Conservation (phyloP, 2,888 invertebrate genomes). For the Drosophila greeni region DNA sequence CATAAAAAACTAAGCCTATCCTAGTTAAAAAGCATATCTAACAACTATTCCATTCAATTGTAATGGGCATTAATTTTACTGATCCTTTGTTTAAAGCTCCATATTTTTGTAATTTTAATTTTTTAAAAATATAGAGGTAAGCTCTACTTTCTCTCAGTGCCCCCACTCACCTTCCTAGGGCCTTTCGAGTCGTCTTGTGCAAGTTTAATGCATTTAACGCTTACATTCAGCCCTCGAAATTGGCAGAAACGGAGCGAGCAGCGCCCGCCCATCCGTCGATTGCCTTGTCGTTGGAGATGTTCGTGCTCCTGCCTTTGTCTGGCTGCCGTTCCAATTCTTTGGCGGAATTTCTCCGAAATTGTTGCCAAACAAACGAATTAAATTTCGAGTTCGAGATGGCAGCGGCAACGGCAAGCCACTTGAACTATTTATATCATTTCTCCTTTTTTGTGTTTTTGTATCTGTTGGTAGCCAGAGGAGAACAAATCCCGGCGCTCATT, state of each 20-base stretch:
- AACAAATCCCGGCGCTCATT: slow-evolving; percentile 50
- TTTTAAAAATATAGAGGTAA: not conserved
- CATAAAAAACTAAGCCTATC: too few species aligned
- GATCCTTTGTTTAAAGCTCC: too few species aligned
- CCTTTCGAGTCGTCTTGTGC: slow-evolving; percentile 47
- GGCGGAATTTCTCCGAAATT: slow-evolving; percentile 52
- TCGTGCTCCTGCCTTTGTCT: slow-evolving; percentile 36
- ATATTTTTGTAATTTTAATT: too few species aligned
- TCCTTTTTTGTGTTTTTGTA: not conserved
- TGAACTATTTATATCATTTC: slow-evolving; percentile 38
- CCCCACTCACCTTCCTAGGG: slow-evolving; percentile 19
- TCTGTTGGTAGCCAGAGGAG: slow-evolving; percentile 8
- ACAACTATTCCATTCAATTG: not conserved
- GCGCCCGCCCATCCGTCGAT: slow-evolving; percentile 47
- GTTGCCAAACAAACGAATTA: slow-evolving; percentile 53
- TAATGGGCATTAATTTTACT: too few species aligned
- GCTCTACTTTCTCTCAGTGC: not conserved
- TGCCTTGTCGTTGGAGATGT: slow-evolving; percentile 30
- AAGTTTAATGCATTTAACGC: slow-evolving; percentile 73
- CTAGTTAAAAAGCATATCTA: too few species aligned
- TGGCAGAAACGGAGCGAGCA: slow-evolving; percentile 51
- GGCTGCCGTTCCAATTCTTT: slow-evolving; percentile 23
- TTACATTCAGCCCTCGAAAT: slow-evolving; percentile 65
- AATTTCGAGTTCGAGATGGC: slow-evolving; percentile 36
- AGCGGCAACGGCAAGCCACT: slow-evolving; percentile 37